Percentiles rank a stretch among this genome's conserved stretches.
Evolutionary conservation across 2,888 invertebrate species (phyloP).

Genomic region (Drosophila hawaiiensis): DNA sequence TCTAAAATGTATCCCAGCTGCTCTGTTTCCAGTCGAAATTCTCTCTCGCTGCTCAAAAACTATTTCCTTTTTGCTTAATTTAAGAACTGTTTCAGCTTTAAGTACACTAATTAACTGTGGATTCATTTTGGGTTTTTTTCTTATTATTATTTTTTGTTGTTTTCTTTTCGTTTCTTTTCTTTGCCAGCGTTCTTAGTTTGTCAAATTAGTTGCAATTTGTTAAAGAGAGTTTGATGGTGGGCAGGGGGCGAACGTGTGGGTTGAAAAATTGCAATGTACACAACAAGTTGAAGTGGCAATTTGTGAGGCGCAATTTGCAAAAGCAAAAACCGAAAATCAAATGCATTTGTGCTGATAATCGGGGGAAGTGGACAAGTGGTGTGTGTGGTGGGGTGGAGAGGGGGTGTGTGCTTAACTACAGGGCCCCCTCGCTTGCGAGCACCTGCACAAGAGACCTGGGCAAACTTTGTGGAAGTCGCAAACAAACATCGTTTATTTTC

Average conservation of each 20-base stretch:
- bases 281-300: conserved; percentile 60
- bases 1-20: no score
- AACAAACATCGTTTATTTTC: conserved; percentile 80
- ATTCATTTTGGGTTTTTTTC: not conserved
- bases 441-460: conserved; percentile 55
- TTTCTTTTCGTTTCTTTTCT: not conserved
- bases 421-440: conserved; percentile 20
- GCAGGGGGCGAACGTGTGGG: not conserved
- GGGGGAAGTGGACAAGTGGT: conserved; percentile 5
- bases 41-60: not conserved
- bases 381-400: not conserved
- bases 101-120: conserved; percentile 8
- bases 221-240: conserved; percentile 5
- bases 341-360: conserved; percentile 59
- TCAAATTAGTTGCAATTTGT: conserved; percentile 78
- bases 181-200: conserved; percentile 21
- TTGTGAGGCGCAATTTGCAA: conserved; percentile 47
- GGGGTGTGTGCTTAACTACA: not conserved
- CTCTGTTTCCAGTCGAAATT: not conserved
- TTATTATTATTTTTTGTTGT: not conserved
- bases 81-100: not conserved
- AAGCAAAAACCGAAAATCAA: conserved; percentile 51
- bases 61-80: conserved; percentile 1
- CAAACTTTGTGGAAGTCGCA: conserved; percentile 38
- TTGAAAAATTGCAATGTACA: conserved; percentile 77